Evolutionary conservation across 2,888 invertebrate species (phyloP), one percentile per base, ranked within the genome.

Genomic region (Homarus gammarus): DNA sequence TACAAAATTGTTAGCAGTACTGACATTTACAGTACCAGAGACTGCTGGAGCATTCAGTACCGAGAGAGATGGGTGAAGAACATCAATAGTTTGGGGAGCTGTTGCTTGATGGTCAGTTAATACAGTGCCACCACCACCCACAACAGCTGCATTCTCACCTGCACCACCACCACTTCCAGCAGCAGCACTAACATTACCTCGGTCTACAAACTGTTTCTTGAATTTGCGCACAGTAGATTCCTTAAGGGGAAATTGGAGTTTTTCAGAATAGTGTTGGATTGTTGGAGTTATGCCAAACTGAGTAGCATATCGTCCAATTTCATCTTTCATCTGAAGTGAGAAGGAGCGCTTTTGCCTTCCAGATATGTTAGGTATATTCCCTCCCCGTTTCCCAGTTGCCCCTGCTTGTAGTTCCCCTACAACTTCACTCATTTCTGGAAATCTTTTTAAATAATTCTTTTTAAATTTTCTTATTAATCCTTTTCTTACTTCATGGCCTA

Each of bases 161-260:
- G 56, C 56, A 70, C 51, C 78, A n/a, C 64, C 68, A 33, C 83
- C 83, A 38, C 38, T 73, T 12, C 31, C 31, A 31, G 36, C 38
- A 31, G 31, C 64, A 38, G 33, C 75, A 72, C 51, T 56, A 73
- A 84, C 38, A 56, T 77, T 85, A 49, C 84, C 75, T 18, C 82
- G 92, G 27, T 93, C 93, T 38, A 91, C 44, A 81, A 92, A 93
- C 75, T 92, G 87, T 77, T 93, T 93, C 40, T 92, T 91, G 89
- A 93, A 93, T 82, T 92, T 93, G 15, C 93, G 90, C 18, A 93
- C 93, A 18, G 92, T 92, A 82, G 91, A 92, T 78, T 93, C 93
- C 84, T 92, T 93, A 3, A 93, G 90, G n/a, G 92, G 81, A 79
- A 92, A 92, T 51, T 92, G 92, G 15, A 93, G 92, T 72, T 92